Evolutionary conservation across 2,888 invertebrate species (phyloP).

Genomic region (Eupithecia vulgata): DNA sequence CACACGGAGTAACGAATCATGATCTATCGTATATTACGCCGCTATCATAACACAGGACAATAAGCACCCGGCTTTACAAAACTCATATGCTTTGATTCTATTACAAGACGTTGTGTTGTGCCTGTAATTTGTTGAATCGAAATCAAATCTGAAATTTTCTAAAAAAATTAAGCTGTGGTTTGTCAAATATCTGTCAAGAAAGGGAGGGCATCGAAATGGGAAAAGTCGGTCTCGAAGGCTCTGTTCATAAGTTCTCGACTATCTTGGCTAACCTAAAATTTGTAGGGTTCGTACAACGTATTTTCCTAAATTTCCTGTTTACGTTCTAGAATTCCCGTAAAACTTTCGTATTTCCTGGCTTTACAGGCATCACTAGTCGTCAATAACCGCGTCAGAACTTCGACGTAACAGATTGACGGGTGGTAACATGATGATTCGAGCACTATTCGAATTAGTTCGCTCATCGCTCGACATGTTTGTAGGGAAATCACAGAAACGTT

Average conservation of each 20-base stretch:
- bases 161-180: too few species aligned
- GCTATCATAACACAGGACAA: too few species aligned
- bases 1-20: too few species aligned
- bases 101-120: too few species aligned
- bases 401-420: constrained; percentile 20
- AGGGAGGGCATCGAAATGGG: not conserved
- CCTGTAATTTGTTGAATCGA: too few species aligned
- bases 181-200: too few species aligned
- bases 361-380: constrained; percentile 11
- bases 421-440: constrained; percentile 9
- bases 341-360: not conserved
- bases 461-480: constrained; percentile 20
- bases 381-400: constrained; percentile 8
- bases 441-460: constrained; percentile 25
- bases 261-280: not conserved
- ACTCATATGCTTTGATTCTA: too few species aligned
- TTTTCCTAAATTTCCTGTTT: not conserved
- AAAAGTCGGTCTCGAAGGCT: too few species aligned
- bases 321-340: not conserved
- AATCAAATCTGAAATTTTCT: too few species aligned
- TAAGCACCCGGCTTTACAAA: too few species aligned
- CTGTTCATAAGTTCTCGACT: too few species aligned
- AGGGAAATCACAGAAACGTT: constrained; percentile 25
- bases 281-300: not conserved
- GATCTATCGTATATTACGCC: too few species aligned